Evolutionary conservation across 1,140 invertebrate species (phyloP), one percentile per base, ranked within the genome.

Genomic region (Tetragnatha versicolor): DNA sequence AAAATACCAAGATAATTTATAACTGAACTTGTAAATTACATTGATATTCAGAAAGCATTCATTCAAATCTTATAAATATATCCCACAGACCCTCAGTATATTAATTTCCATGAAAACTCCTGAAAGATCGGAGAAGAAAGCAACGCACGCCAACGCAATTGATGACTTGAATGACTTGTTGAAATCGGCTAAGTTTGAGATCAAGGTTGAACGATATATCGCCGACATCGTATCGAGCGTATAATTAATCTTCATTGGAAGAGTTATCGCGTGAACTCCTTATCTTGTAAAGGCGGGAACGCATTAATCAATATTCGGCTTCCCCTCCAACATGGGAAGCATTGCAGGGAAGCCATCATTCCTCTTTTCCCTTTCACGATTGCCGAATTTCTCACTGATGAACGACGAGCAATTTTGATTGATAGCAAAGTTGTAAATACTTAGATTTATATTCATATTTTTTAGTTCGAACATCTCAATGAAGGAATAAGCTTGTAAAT

Each of bases 191-290:
- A 35, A 58, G 35, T 12, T 58, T 58, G 35, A 58, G n/a, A n/a
- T 7, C 55, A 14, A 31, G 37, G 37, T 45, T 45, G 35, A 27
- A 25, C 10, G 35, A 65, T 65, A 25, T 39, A 42, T 65, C 22
- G 39, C 39, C 27, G 17, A 33, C 33, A 47, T 68, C 45, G n/a
- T 29, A 49, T 68, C 33, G 51, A 68, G 51, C 22, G 31, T 33
- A 31, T 33, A 68, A 68, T 68, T 68, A 68, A 68, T 68, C 65
- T 68, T 51, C 39, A 68, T 68, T n/a, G 42, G 33, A 31, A 35
- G 65, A 33, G 31, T 68, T 49, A 68, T 42, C 20, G 60, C 22
- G 12, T 12, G n/a, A 20, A 49, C 33, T 51, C 29, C 37, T 68
- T 51, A 68, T 49, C 65, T 49, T 17, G 17, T 14, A 68, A 22